Base-by-base conservation (phyloP, 92 coral and sea anemone species). In the Palythoa grandiflora region DNA sequence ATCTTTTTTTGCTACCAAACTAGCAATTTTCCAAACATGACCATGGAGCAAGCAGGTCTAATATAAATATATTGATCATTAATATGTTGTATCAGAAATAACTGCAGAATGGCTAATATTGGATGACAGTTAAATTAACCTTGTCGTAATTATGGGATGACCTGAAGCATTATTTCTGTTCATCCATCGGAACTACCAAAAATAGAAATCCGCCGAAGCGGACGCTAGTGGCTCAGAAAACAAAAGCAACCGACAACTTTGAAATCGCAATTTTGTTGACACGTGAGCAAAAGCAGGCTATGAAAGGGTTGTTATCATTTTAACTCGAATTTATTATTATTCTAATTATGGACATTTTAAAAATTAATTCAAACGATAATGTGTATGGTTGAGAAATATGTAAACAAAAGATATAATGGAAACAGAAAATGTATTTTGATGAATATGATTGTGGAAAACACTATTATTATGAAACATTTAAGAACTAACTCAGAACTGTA, bases 51-150 rank as follows among this genome's bases (percentile, higher is more conserved):
- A 47, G 75, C 75, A 7, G 60, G 86, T 81, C 86, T 68, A 81
- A 81, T 81, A 81, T 81, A 81, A 16, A 61, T 65, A 81, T 81
- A 81, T 81, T 81, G 86, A 12, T 19, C 86, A 20, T 1, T 37
- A 68, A 50, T 44, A 44, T 47, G 57, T 81, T 81, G 37, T 61
- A 47, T 14, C 86, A 81, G 74, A 63, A 81, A 81, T 66, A 81
- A 40, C 86, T 47, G 39, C 66, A 21, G 75, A 53, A 15, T 47
- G 60, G 71, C 75, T 11, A 40, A 81, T 65, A 81, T 51, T 63
- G 53, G 47, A 81, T 48, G 66, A 66, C 86, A 81, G 74, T 44
- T 35, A 75, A 21, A 40, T 81, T 81, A 81, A 47, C 75, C 75
- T 51, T 81, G 86, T 28, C 86, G 50, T 54, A 28, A 81, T 81